A percentile compares a stretch with the other conserved stretches of the same genome.
These are phyloP conservation scores for Drosophila littoralis DNA, from an alignment of 1,140 invertebrate genomes.

Conservation along the genomic window DNA sequence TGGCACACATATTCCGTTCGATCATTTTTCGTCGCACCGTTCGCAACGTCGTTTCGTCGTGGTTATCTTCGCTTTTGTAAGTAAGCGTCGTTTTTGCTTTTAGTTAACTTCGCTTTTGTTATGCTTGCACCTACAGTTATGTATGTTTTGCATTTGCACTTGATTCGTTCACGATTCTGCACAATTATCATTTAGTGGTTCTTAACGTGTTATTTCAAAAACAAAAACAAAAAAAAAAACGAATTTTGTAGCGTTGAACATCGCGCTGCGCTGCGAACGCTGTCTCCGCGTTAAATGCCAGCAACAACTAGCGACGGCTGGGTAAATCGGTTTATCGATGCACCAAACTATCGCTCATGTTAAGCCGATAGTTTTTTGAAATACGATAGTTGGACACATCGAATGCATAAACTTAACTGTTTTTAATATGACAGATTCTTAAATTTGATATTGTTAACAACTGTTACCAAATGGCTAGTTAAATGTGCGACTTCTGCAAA, in stretches of 20 bases:
- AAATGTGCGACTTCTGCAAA: too few relatives aligned
- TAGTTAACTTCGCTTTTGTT: constrained; percentile 12
- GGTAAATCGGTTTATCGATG: constrained; percentile 9
- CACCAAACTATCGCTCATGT: not conserved
- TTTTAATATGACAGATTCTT: not conserved
- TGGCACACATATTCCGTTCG: constrained; percentile 48
- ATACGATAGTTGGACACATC: not conserved
- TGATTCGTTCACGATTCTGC: constrained; percentile 27
- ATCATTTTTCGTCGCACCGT: constrained; percentile 39
- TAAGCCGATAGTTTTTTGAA: constrained; percentile 1
- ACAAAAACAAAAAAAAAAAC: constrained; percentile 26
- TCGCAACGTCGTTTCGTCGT: constrained; percentile 43
- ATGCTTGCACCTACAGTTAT: constrained; percentile 22
- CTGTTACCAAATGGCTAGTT: too few relatives aligned
- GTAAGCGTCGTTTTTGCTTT: constrained; percentile 46
- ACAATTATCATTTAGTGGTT: constrained; percentile 34
- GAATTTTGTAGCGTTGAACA: constrained; percentile 38
- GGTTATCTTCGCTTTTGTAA: constrained; percentile 44
- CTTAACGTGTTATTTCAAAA: constrained; percentile 49
- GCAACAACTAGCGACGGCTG: constrained; percentile 31
- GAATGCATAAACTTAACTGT: not conserved
- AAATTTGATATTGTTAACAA: not conserved
- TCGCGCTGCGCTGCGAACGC: constrained; percentile 45
- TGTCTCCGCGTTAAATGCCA: constrained; percentile 43
- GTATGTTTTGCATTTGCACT: constrained; percentile 30